Evolutionary conservation across 2,888 invertebrate species (phyloP).

Genomic region (Mycalesis mineus): DNA sequence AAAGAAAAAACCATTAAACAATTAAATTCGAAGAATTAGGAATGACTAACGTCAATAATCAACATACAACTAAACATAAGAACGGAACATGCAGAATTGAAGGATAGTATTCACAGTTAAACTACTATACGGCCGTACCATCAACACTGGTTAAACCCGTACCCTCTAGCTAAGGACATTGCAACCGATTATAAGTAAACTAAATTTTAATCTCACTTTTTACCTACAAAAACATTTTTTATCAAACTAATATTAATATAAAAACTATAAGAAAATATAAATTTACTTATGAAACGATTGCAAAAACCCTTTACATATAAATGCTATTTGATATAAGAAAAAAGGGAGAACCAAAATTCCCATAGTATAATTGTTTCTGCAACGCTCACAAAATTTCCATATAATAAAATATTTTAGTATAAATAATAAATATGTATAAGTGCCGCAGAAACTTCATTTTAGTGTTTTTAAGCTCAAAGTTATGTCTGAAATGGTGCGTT

Average conservation of each 20-base stretch:
- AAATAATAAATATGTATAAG: neutral
- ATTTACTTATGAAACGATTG: slow-evolving; percentile 34
- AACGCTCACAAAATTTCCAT: neutral
- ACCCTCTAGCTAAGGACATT: slow-evolving; percentile 38
- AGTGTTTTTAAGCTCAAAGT: slow-evolving; percentile 3
- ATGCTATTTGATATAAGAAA: slow-evolving; percentile 45
- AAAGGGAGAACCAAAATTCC: slow-evolving; percentile 45
- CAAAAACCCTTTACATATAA: slow-evolving; percentile 46
- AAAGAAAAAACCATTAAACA: slow-evolving; percentile 36
- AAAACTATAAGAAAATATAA: slow-evolving; percentile 2
- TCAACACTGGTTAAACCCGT: slow-evolving; percentile 53
- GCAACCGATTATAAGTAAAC: slow-evolving; percentile 28
- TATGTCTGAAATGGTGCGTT: slow-evolving; percentile 10
- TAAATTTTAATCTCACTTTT: slow-evolving; percentile 16
- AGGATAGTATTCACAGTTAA: slow-evolving; percentile 16
- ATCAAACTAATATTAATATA: slow-evolving; percentile 4
- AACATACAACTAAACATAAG: slow-evolving; percentile 47
- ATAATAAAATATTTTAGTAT: neutral
- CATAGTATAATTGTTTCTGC: slow-evolving; percentile 22
- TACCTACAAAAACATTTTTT: slow-evolving; percentile 5
- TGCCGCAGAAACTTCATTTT: slow-evolving; percentile 9
- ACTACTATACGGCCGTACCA: slow-evolving; percentile 42
- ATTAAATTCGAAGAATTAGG: slow-evolving; percentile 69
- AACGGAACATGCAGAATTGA: slow-evolving; percentile 32
- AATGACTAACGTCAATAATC: slow-evolving; percentile 55